phyloP scores from a whole-genome alignment of 64 coral and sea anemone species.

The Porites australiensis region DNA sequence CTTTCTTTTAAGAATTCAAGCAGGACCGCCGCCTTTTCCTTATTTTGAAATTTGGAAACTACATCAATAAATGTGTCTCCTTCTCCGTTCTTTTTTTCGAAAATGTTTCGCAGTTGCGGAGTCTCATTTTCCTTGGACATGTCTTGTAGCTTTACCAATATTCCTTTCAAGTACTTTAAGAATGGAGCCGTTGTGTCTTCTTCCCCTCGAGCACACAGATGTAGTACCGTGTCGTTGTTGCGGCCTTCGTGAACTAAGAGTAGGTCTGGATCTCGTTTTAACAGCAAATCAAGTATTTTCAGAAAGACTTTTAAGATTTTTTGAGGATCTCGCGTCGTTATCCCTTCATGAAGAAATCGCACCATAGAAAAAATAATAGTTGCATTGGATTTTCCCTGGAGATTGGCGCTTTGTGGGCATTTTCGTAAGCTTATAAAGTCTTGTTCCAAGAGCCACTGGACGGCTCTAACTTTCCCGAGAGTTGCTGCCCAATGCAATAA shows the following conservation, averaged over 20 bases:
- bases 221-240: neutral
- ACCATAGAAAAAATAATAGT: neutral
- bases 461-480: neutral
- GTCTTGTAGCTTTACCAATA: neutral
- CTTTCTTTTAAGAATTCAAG: neutral
- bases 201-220: neutral
- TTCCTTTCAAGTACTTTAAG: neutral
- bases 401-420: neutral
- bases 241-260: neutral
- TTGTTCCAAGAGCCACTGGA: neutral
- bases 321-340: neutral
- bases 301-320: neutral
- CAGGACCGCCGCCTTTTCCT: neutral
- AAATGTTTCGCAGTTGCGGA: neutral
- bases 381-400: neutral
- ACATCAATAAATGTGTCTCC: neutral
- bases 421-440: neutral
- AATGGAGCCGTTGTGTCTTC: neutral
- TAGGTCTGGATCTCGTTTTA: neutral
- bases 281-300: neutral
- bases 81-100: neutral
- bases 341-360: neutral
- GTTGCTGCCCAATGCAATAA: neutral
- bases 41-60: neutral
- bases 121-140: neutral